phyloP scores from a whole-genome alignment of 2,797 vertebrate species.

The Astyanax mexicanus region DNA sequence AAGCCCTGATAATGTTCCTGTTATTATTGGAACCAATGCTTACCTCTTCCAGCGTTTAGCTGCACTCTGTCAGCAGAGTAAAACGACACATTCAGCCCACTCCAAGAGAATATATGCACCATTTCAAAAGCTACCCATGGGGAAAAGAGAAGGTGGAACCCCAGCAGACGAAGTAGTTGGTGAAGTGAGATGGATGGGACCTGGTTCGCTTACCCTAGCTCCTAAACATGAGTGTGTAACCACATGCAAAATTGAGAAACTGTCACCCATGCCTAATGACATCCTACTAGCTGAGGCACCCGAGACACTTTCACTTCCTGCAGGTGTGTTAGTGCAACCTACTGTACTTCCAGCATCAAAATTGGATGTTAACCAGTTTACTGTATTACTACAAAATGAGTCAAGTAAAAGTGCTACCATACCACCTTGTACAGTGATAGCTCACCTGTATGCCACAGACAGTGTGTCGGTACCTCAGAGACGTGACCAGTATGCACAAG shows the following conservation, averaged over 20 bases:
- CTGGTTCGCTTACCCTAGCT: constrained; percentile 31
- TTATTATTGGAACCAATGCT: no score
- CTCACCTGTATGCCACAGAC: background rate
- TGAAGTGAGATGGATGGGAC: background rate
- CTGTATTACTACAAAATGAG: constrained; percentile 25
- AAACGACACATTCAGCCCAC: no score
- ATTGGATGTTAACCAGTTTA: constrained; percentile 3
- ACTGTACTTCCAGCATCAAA: background rate
- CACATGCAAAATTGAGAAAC: background rate
- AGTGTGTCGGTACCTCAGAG: background rate
- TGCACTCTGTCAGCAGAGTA: no score
- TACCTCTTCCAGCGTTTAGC: no score
- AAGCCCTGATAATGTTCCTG: no score
- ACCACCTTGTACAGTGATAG: constrained; percentile 33
- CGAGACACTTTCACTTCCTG: constrained; percentile 12
- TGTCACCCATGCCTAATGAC: constrained; percentile 7
- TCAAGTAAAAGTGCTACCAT: constrained; percentile 7
- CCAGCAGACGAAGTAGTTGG: no score
- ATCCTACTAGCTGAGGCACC: no score
- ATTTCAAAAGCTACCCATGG: no score
- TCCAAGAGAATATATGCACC: no score
- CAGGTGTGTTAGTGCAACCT: background rate
- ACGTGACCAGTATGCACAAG: background rate
- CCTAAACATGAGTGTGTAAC: constrained; percentile 15
- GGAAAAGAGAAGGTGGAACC: no score